A percentile compares a stretch with the other conserved stretches of the same genome.
Evolutionary conservation across 2,113 vertebrate genomes (phyloP).

Genomic region (Carassius gibelio): DNA sequence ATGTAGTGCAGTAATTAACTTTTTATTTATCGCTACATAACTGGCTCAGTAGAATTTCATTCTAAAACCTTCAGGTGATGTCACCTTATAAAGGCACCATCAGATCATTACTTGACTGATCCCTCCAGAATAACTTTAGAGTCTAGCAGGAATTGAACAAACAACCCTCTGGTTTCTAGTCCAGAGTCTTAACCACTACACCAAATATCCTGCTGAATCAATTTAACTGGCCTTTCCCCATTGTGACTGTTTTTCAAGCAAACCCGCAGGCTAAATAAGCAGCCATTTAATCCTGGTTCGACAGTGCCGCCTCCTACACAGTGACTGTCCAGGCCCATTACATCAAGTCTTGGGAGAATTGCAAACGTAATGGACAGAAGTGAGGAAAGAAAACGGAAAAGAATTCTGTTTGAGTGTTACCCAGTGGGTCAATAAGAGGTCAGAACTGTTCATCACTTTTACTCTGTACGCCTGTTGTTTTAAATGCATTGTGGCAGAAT

Average conservation of each 20-base stretch:
- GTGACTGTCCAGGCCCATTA: slow-evolving; percentile 29
- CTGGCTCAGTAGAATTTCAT: neutral
- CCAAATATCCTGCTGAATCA: neutral
- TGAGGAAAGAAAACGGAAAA: slow-evolving; percentile 9
- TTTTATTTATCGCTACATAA: neutral
- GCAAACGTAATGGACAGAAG: slow-evolving; percentile 27
- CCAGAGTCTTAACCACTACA: neutral
- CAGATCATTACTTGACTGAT: neutral
- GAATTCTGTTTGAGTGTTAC: neutral
- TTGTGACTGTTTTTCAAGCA: slow-evolving; percentile 13
- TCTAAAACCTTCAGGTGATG: neutral
- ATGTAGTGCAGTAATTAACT: neutral
- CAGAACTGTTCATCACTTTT: slow-evolving; percentile 3
- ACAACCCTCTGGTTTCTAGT: neutral
- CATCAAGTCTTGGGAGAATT: slow-evolving; percentile 27
- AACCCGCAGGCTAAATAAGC: neutral
- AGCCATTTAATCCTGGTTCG: slow-evolving; percentile 32
- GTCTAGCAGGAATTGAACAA: neutral
- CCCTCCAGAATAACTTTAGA: neutral
- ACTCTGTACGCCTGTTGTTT: neutral
- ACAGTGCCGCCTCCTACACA: slow-evolving; percentile 31
- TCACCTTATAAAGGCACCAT: neutral
- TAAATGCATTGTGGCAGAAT: neutral
- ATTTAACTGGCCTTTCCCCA: slow-evolving; percentile 3
- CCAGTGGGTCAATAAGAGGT: slow-evolving; percentile 31